phyloP scores from a whole-genome alignment of 1,140 invertebrate species.

The Euura lappo region DNA sequence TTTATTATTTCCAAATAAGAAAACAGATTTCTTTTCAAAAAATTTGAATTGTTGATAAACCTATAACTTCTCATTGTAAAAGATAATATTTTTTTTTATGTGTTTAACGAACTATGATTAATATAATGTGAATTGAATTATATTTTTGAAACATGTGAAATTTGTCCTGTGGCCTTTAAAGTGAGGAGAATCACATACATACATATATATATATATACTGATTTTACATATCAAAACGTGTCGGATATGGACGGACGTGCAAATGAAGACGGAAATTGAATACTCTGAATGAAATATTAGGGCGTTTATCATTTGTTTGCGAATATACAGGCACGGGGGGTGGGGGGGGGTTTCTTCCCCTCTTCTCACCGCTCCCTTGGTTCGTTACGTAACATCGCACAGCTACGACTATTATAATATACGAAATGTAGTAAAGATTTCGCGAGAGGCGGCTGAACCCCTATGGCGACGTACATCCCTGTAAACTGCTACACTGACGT shows the following conservation, averaged over 20 bases:
- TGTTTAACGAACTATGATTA: too few species aligned
- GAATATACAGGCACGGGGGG: background rate
- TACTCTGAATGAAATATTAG: slow-evolving; percentile 50
- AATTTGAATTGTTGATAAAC: too few species aligned
- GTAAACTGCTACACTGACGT: slow-evolving; percentile 54
- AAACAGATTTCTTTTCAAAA: too few species aligned
- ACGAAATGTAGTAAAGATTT: slow-evolving; percentile 29
- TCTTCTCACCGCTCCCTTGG: background rate
- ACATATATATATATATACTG: background rate
- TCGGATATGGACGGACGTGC: background rate
- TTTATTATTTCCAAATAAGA: too few species aligned
- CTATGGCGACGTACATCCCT: slow-evolving; percentile 37
- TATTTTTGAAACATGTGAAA: too few species aligned
- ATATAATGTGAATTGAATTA: too few species aligned
- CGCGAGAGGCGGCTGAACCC: slow-evolving; percentile 20
- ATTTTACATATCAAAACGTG: too few species aligned
- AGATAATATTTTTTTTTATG: too few species aligned
- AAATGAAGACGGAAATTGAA: slow-evolving; percentile 45
- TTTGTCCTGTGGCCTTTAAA: too few species aligned
- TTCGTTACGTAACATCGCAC: background rate
- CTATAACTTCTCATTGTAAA: too few species aligned
- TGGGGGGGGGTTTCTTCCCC: too few species aligned
- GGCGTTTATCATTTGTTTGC: slow-evolving; percentile 15
- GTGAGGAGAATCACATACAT: background rate
- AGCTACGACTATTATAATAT: background rate